These are phyloP conservation scores for Arvicanthis niloticus DNA, from an alignment of 2,113 vertebrate genomes.

Conservation along the genomic window DNA sequence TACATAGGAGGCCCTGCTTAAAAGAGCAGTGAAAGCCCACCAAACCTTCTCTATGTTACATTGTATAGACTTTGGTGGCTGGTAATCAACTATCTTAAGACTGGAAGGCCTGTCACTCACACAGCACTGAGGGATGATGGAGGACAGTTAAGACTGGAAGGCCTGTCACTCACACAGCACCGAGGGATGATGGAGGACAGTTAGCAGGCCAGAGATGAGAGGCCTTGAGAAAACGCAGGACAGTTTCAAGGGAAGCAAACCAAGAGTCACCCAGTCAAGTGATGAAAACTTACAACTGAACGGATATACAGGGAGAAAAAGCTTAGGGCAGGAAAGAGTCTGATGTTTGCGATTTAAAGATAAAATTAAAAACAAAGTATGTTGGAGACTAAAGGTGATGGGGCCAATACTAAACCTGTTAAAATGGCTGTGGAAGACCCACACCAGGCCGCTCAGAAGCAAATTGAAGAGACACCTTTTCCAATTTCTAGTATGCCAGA, in stretches of 20 bases:
- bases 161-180: background rate
- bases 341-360: background rate
- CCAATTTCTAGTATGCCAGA: background rate
- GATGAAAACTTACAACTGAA: background rate
- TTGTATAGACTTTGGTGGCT: background rate
- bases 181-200: background rate
- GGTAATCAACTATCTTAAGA: background rate
- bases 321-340: background rate
- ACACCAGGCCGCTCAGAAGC: background rate
- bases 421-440: background rate
- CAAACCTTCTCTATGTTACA: background rate
- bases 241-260: background rate
- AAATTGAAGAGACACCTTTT: conserved; percentile 9
- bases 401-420: background rate
- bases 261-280: too few species aligned
- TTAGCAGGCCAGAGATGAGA: background rate
- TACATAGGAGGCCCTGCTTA: background rate
- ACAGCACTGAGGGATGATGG: background rate
- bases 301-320: background rate
- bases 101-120: background rate
- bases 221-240: background rate
- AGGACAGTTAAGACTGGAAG: background rate
- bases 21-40: background rate
- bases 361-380: conserved; percentile 24
- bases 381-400: background rate